A percentile compares a stretch with the other conserved stretches of the same genome.
These are phyloP conservation scores for Stigmatopora nigra DNA, from an alignment of 2,113 vertebrate species.

Conservation along the genomic window DNA sequence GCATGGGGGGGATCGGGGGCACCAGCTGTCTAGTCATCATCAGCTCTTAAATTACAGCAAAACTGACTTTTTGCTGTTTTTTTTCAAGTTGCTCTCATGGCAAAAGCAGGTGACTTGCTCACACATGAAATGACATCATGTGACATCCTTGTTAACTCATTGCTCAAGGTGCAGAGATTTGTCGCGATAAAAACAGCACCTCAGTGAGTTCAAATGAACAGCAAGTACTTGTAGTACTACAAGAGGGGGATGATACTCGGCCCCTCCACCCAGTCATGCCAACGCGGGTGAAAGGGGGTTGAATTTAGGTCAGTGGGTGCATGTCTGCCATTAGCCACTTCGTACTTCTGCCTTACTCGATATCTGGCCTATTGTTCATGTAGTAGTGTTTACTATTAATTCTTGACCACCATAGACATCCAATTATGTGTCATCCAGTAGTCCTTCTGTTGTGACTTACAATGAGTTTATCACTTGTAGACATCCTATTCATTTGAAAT, in stretches of 20 bases:
- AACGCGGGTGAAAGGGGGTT: conserved; percentile 17
- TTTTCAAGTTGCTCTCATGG: conserved; percentile 11
- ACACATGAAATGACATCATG: background rate
- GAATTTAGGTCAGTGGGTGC: conserved; percentile 63
- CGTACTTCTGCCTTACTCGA: background rate
- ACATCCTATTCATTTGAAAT: too few species aligned
- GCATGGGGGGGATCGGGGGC: background rate
- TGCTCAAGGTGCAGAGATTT: background rate
- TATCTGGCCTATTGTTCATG: background rate
- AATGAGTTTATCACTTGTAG: too few species aligned
- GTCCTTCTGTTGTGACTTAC: too few species aligned
- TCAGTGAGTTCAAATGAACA: background rate
- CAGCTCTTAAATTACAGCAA: conserved; percentile 46
- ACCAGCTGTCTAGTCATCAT: conserved; percentile 29
- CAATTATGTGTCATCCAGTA: too few species aligned
- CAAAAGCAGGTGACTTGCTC: conserved; percentile 12
- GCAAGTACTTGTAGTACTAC: background rate
- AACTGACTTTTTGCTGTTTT: conserved; percentile 68
- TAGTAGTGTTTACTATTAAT: background rate
- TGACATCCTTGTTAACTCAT: conserved; percentile 1
- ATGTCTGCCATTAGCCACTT: conserved; percentile 16
- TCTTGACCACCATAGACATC: too few species aligned
- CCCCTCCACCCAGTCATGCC: conserved; percentile 41
- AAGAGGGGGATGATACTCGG: conserved; percentile 16
- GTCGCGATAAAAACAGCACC: background rate